Evolutionary conservation across 53 echinoderm and acorn worm species (phyloP).

Genomic region (Echinometra lucunter): DNA sequence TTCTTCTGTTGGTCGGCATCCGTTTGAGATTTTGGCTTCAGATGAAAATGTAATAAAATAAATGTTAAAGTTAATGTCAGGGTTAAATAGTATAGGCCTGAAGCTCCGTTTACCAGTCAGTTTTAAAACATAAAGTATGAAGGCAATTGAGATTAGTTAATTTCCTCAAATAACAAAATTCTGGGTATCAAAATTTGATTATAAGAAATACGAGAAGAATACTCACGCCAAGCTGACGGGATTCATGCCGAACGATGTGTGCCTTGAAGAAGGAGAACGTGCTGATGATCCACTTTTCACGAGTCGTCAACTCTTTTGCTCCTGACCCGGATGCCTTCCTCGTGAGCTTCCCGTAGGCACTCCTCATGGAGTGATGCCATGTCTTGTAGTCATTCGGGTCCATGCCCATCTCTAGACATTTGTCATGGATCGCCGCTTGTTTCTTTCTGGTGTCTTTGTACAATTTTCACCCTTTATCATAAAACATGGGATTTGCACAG

Average conservation of each 20-base stretch:
- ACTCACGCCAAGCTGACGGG: too few relatives aligned
- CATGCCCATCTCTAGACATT: slow-evolving; percentile 38
- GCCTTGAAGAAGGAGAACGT: too few relatives aligned
- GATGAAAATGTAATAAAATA: slow-evolving; percentile 36
- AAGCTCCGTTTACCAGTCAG: too few relatives aligned
- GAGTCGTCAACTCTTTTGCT: neutral
- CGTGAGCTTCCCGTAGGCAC: neutral
- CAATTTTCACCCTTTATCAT: slow-evolving; percentile 15
- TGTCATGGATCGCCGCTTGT: neutral
- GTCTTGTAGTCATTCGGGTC: slow-evolving; percentile 17
- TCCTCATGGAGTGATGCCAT: slow-evolving; percentile 40
- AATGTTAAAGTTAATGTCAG: too few relatives aligned
- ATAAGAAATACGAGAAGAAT: too few relatives aligned
- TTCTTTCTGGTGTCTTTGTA: slow-evolving; percentile 13
- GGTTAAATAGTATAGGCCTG: too few relatives aligned
- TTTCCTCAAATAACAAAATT: too few relatives aligned
- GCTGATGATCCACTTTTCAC: too few relatives aligned
- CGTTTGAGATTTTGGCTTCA: slow-evolving; percentile 48
- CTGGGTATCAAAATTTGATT: too few relatives aligned
- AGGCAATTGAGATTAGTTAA: too few relatives aligned
- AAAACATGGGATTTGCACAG: slow-evolving; percentile 22
- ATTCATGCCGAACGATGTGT: too few relatives aligned
- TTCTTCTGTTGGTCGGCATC: slow-evolving; percentile 47
- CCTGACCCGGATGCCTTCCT: slow-evolving; percentile 24
- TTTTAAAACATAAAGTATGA: too few relatives aligned